Evolutionary conservation across 23 tunicate species (phyloP), one percentile per base, ranked within the genome.

Genomic region (Styela plicata): DNA sequence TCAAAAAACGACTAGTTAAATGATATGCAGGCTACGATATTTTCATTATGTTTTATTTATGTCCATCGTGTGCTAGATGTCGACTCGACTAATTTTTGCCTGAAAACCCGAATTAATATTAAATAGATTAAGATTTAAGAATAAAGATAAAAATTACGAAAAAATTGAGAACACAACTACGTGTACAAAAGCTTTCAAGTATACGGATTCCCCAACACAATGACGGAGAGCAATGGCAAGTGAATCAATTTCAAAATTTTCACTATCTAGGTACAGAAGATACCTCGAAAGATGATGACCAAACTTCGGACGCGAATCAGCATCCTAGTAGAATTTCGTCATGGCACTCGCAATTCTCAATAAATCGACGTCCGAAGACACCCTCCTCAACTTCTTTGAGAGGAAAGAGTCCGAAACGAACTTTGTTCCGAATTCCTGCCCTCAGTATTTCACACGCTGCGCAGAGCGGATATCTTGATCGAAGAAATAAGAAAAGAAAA

Each of bases 391-490:
- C 65, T 18, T 52, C 81, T 18, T 44, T 76, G 27, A 52, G 81
- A 53, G 27, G 63, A 19, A 52, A 52, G 17, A 76, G 66, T 44
- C 81, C 81, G 27, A 76, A 53, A 27, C 52, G 67, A 28, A 36
- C 66, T 1, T 21, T 76, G 65, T 76, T 86, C 52, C 90, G 80
- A n/a, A 71, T 91, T 34, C 97, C 97, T 13, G 97, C 97, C 0
- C 68, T 87, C 61, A 78, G 78, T 21, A 69, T 86, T 20, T 52
- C 74, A 24, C 22, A 74, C 62, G 89, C 86, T 18, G 67, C 89
- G 1, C 97, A 92, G 36, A 79, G 86, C 20, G 97, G 97, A 0
- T 92, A 83, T 52, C 64, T 92, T 85, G 91, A 92, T 35, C 68
- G 84, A 34, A 64, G 89, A 66, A 84, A 83, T 66, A 87, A 80